phyloP scores from a whole-genome alignment of 2,888 invertebrate species.

The Himalopsyche kuldschensis region DNA sequence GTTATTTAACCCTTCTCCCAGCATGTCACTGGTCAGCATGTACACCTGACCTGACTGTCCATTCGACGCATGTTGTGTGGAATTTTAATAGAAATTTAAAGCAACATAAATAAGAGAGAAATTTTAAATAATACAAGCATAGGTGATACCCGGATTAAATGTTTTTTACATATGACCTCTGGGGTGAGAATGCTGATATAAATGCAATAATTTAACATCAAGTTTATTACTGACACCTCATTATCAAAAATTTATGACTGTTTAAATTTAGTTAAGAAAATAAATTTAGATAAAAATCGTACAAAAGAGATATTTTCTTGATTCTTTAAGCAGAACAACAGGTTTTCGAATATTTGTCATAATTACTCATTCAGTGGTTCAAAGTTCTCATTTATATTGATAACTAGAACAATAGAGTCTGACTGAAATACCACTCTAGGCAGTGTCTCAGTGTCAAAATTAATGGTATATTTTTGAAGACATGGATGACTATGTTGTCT shows the following conservation, averaged over 20 bases:
- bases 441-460: too few species aligned
- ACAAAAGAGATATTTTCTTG: too few species aligned
- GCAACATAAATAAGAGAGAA: constrained; percentile 20
- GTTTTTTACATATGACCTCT: neutral
- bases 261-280: too few species aligned
- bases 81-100: constrained; percentile 33
- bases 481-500: too few species aligned
- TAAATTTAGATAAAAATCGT: too few species aligned
- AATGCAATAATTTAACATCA: neutral
- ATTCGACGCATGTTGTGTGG: constrained; percentile 8
- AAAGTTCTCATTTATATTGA: too few species aligned
- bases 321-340: too few species aligned
- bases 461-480: too few species aligned
- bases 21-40: neutral
- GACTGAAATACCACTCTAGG: too few species aligned
- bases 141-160: neutral
- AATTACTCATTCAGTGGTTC: too few species aligned
- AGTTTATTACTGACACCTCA: neutral
- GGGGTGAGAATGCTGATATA: neutral
- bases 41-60: neutral
- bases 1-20: neutral
- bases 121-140: neutral
- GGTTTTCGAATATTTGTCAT: too few species aligned
- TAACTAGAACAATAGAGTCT: too few species aligned
- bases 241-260: neutral